These are phyloP conservation scores for Centropyge bicolor DNA, from an alignment of 2,797 vertebrate species.

Conservation along the genomic window DNA sequence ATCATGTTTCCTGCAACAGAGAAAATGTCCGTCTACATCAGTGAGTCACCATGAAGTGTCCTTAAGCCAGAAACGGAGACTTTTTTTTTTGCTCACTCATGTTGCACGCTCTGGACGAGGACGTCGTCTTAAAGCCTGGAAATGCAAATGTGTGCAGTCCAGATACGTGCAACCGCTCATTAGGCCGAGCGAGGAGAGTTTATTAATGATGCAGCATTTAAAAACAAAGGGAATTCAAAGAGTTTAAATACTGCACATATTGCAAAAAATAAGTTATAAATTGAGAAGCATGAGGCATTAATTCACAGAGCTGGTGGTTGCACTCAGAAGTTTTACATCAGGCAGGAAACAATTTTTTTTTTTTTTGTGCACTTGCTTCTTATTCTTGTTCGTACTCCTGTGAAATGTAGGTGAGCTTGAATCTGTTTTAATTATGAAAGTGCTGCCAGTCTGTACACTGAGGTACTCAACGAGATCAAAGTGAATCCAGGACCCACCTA, in stretches of 20 bases:
- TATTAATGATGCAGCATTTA: conserved; percentile 2
- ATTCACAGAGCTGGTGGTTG: conserved; percentile 1
- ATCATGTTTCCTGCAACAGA: conserved; percentile 25
- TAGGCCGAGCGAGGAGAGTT: not conserved
- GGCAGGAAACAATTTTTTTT: conserved; percentile 19
- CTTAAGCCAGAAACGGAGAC: conserved; percentile 20
- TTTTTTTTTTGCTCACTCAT: conserved; percentile 14
- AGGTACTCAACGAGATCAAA: conserved; percentile 66
- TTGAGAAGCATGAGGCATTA: not conserved
- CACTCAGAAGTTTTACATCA: not conserved
- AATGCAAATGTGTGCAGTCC: conserved; percentile 25
- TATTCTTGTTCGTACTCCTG: conserved; percentile 5
- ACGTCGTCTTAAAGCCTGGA: conserved; percentile 13
- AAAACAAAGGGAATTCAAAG: conserved; percentile 23
- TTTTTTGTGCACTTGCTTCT: conserved; percentile 7
- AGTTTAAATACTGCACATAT: not conserved
- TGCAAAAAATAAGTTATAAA: conserved; percentile 7
- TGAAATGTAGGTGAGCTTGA: conserved; percentile 32
- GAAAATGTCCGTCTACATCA: conserved; percentile 28
- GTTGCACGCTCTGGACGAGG: conserved; percentile 26
- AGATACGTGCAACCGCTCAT: conserved; percentile 18
- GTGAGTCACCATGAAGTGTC: conserved; percentile 35
- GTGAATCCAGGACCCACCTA: conserved; percentile 56
- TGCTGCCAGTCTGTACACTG: conserved; percentile 42
- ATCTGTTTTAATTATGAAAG: conserved; percentile 61